phyloP scores from a whole-genome alignment of 2,113 vertebrate genomes.

The Serilophus lunatus region DNA sequence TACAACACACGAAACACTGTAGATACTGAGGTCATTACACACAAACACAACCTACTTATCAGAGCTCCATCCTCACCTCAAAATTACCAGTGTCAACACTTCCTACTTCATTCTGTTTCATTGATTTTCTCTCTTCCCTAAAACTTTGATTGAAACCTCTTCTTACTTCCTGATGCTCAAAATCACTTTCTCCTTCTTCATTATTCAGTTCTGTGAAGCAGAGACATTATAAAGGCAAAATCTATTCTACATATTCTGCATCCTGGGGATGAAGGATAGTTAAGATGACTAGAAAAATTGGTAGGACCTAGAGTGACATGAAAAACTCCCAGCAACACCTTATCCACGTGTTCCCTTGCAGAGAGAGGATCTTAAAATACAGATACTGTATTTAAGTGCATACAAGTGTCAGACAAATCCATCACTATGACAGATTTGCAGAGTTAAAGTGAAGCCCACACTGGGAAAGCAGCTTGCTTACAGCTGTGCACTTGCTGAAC shows the following conservation, averaged over 20 bases:
- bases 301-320: not conserved
- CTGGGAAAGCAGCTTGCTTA: not conserved
- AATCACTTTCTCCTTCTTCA: not conserved
- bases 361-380: not conserved
- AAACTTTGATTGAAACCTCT: not conserved
- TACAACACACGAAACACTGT: not conserved
- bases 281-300: not conserved
- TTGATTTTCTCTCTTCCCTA: not conserved
- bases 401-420: not conserved
- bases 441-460: not conserved
- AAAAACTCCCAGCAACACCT: not conserved
- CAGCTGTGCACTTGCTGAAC: not conserved
- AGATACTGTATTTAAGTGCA: not conserved
- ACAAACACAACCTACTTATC: not conserved
- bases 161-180: not conserved
- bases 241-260: not conserved
- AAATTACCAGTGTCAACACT: not conserved
- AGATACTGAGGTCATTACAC: not conserved
- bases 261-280: not conserved
- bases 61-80: not conserved
- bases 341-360: not conserved
- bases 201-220: not conserved
- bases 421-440: not conserved
- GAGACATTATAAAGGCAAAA: not conserved
- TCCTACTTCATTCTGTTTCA: not conserved